Percentiles rank a stretch among this genome's conserved stretches.
Conservation (phyloP, 2,888 invertebrate species). For the Lithodes maja region DNA sequence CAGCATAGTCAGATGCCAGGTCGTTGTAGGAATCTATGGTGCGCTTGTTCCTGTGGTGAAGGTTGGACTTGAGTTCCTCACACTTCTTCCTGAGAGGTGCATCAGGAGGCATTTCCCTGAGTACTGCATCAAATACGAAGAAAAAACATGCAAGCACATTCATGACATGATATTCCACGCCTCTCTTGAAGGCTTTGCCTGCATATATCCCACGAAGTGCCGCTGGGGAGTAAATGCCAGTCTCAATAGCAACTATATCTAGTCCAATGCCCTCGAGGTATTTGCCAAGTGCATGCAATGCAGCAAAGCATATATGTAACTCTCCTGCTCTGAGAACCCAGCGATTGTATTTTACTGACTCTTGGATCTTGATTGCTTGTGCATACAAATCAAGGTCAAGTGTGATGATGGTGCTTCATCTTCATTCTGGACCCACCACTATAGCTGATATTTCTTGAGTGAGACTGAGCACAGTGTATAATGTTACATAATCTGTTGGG, state of each 20-base stretch:
- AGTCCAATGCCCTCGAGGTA: slow-evolving; percentile 23
- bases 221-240: slow-evolving; percentile 1
- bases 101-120: background rate
- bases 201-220: background rate
- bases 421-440: background rate
- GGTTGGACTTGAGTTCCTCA: background rate
- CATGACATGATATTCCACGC: background rate
- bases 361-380: background rate
- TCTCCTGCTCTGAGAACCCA: slow-evolving; percentile 21
- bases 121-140: background rate
- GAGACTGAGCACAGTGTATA: background rate
- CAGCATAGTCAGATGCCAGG: background rate
- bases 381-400: background rate
- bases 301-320: slow-evolving; percentile 1
- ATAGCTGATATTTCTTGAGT: background rate
- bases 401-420: background rate
- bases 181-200: background rate
- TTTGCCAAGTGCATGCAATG: slow-evolving; percentile 1
- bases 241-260: background rate
- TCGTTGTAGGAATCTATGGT: too few relatives aligned
- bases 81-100: background rate
- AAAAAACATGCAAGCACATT: background rate
- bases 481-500: too few relatives aligned
- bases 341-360: background rate
- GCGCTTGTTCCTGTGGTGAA: background rate